Conservation (phyloP, 2,113 vertebrate species). For the Gallinago paraguaiae region DNA sequence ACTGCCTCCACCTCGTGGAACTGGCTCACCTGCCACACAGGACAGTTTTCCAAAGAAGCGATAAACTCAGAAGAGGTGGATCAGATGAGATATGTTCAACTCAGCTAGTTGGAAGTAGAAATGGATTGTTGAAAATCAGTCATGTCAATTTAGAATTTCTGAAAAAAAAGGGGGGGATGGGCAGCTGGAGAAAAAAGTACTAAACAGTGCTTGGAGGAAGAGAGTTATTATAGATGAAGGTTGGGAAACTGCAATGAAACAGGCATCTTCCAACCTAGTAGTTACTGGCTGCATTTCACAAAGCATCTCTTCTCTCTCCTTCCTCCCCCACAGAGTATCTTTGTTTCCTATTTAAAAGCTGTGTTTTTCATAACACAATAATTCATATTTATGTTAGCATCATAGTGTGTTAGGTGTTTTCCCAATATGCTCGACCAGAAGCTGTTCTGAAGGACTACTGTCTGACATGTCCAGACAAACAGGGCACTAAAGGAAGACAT, state of each 20-base stretch:
- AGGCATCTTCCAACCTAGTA: neutral
- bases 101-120: neutral
- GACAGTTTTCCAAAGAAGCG: fast-evolving
- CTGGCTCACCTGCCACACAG: fast-evolving
- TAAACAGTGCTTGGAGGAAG: neutral
- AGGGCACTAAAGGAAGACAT: neutral
- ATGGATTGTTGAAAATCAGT: neutral
- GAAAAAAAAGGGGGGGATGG: neutral
- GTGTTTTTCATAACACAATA: neutral
- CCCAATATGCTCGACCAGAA: neutral
- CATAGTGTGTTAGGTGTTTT: neutral
- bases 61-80: neutral
- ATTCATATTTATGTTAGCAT: neutral
- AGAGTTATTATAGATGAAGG: neutral
- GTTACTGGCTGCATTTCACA: neutral
- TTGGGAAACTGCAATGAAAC: neutral
- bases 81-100: neutral
- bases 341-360: neutral
- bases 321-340: neutral
- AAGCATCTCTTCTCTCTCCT: neutral
- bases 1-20: constrained; percentile 31
- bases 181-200: neutral
- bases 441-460: neutral
- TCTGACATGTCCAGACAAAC: neutral
- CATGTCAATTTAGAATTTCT: neutral